These are phyloP conservation scores for Panthera uncia DNA, from an alignment of 2,113 vertebrate species.

Conservation along the genomic window DNA sequence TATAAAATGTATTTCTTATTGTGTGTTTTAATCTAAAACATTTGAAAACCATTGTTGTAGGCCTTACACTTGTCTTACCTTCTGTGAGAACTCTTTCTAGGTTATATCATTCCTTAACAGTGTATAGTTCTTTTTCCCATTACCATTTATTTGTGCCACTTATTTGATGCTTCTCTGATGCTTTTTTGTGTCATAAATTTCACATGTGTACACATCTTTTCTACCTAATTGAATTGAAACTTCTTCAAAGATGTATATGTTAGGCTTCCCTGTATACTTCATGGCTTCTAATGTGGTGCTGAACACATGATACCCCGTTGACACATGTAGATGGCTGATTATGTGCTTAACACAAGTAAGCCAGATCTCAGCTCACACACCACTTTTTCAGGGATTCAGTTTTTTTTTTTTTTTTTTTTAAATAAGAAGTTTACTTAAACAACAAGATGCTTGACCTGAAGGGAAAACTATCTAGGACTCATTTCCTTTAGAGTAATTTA, in stretches of 20 bases:
- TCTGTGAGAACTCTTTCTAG: neutral
- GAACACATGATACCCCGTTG: neutral
- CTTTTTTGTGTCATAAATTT: neutral
- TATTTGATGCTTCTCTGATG: neutral
- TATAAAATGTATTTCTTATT: neutral
- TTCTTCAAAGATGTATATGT: neutral
- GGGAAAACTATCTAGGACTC: neutral
- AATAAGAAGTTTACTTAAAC: neutral
- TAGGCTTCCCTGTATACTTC: neutral
- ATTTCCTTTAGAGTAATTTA: neutral
- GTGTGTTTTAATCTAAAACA: neutral
- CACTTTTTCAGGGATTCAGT: neutral
- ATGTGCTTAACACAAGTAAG: neutral
- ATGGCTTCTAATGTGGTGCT: neutral
- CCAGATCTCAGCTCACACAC: neutral
- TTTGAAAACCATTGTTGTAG: neutral
- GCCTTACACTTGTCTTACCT: neutral
- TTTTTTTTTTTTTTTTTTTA: neutral
- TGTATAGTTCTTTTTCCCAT: neutral
- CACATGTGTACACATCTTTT: neutral
- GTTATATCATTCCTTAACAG: too few relatives aligned
- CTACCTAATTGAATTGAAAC: neutral
- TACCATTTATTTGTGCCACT: neutral
- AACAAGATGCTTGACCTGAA: neutral
- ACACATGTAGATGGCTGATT: neutral